Evolutionary conservation across 2,113 vertebrate genomes (phyloP).

Genomic region (Boleophthalmus pectinirostris): DNA sequence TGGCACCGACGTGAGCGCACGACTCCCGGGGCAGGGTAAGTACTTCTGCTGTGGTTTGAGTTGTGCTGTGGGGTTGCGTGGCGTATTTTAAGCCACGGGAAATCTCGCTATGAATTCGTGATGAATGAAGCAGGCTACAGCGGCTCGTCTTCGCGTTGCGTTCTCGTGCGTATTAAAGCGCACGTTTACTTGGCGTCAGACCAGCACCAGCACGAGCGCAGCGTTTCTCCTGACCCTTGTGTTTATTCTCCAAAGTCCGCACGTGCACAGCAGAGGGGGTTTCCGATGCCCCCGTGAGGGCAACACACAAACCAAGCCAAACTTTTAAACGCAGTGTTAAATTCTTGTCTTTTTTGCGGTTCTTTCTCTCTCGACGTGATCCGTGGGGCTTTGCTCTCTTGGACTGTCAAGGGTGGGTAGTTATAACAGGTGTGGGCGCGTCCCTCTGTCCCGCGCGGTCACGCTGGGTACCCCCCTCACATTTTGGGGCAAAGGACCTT

Average conservation of each 20-base stretch:
- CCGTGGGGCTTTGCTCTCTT: slow-evolving; percentile 3
- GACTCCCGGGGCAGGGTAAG: slow-evolving; percentile 71
- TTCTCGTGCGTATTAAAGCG: slow-evolving; percentile 27
- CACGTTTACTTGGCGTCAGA: slow-evolving; percentile 2
- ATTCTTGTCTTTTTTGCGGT: slow-evolving; percentile 9
- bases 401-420: slow-evolving; percentile 32
- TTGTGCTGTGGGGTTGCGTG: not conserved
- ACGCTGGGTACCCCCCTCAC: slow-evolving; percentile 55
- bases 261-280: slow-evolving; percentile 33
- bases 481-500: slow-evolving; percentile 75
- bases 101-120: slow-evolving; percentile 6
- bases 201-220: not conserved
- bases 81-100: slow-evolving; percentile 14
- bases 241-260: slow-evolving; percentile 64
- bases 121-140: slow-evolving; percentile 33
- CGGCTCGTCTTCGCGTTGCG: slow-evolving; percentile 27
- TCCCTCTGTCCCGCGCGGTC: slow-evolving; percentile 48
- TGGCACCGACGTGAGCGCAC: slow-evolving; percentile 70
- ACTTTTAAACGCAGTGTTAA: not conserved
- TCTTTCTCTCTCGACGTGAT: not conserved
- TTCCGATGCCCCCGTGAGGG: slow-evolving; percentile 38
- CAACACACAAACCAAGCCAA: slow-evolving; percentile 5
- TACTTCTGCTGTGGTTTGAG: slow-evolving; percentile 24
- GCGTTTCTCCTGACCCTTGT: slow-evolving; percentile 26
- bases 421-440: slow-evolving; percentile 48